These are phyloP conservation scores for Dasyornis broadbenti DNA, from an alignment of 2,113 vertebrate genomes.

Conservation along the genomic window DNA sequence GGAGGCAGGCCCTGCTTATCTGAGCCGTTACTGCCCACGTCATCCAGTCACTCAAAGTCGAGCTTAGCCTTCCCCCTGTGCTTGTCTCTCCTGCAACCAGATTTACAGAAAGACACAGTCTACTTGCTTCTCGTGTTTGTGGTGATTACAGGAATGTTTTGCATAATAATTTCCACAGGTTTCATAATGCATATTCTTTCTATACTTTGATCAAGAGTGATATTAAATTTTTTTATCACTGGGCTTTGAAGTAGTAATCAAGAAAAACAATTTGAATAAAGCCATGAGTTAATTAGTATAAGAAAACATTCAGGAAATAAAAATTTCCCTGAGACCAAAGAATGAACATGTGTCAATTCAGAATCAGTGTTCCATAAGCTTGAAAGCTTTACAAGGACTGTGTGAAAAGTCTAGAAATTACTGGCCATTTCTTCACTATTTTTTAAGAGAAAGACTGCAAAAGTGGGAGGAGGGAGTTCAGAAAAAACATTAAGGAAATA, in stretches of 20 bases:
- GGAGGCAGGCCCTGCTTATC: neutral
- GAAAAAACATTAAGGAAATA: neutral
- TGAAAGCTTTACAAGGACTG: neutral
- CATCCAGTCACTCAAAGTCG: neutral
- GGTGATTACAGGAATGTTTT: neutral
- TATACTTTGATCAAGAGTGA: neutral
- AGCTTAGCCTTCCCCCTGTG: neutral
- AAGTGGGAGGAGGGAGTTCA: neutral
- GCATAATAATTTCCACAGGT: neutral
- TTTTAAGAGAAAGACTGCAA: neutral
- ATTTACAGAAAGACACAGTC: neutral
- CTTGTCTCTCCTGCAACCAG: neutral
- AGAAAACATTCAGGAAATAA: neutral
- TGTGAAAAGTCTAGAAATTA: neutral
- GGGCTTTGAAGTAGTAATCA: neutral
- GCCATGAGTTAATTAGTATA: neutral
- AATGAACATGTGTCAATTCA: neutral
- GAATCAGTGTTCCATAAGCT: neutral
- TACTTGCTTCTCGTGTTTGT: neutral
- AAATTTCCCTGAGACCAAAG: neutral
- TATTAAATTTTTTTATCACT: neutral
- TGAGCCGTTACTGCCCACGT: rapidly evolving
- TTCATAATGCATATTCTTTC: neutral
- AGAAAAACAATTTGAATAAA: neutral
- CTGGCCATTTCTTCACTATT: neutral